Evolutionary conservation across 2,797 vertebrate genomes (phyloP), one percentile per base, ranked within the genome.

Genomic region (Danio aesculapii): DNA sequence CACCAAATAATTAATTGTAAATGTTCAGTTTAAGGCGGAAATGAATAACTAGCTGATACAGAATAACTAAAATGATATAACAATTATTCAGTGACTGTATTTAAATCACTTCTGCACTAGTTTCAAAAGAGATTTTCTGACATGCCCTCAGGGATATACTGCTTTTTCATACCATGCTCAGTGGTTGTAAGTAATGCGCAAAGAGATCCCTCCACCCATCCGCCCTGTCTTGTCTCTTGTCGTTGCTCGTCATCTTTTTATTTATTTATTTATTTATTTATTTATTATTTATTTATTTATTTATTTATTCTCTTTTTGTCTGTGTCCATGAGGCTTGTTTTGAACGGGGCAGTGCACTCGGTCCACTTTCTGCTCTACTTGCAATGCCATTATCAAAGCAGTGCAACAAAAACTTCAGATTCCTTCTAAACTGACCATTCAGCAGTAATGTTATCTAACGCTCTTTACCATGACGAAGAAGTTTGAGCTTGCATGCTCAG

Each of bases 351-450:
- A 6, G 41, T 17, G 2, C 7, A 17, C 53, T 46, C 50, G 3
- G 63, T n/a, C 17, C 55, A 12, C 14, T 41, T 46, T 49, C 46
- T 44, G 17, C 69, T 64, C 41, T 50, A n/a, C 59, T 58, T 66
- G n/a, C 10, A 64, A 9, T 10, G 39, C n/a, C 7, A 21, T 64
- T 53, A 44, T 68, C 63, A 77, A 68, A 77, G 75, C 43, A 68
- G n/a, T 49, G 13, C 6, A 41, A 47, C 64, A 68, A 47, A n/a
- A 6, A 2, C 8, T 11, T 14, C 17, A 12, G 17, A 50, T 46
- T 46, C 17, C 5, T 50, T n/a, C 47, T 9, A 46, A 39, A 17
- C 46, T 46, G 47, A 30, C 8, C 13, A 30, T 72, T 53, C 67
- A 53, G 59, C 50, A 41, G 50, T 17, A 17, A 39, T 49, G 14